Percentiles rank a stretch among this genome's conserved stretches.
Conservation (phyloP, 1,140 invertebrate species). For the Melanaphis sacchari region DNA sequence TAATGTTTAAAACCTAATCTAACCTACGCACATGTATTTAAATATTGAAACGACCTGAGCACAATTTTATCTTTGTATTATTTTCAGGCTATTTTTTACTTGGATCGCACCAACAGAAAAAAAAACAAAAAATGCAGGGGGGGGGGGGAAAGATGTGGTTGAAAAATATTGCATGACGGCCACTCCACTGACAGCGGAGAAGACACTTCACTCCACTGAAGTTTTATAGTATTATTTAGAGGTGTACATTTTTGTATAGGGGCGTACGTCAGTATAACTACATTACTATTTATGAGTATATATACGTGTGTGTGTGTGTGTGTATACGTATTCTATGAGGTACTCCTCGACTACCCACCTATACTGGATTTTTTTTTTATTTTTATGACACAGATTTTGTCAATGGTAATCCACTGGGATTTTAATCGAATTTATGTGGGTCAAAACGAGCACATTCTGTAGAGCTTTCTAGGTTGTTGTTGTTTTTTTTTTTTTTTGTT, state of each 20-base stretch:
- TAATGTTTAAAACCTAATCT: too few relatives aligned
- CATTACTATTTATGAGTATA: not conserved
- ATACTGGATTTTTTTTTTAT: not conserved
- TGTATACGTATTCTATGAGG: not conserved
- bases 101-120: not conserved
- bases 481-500: not conserved
- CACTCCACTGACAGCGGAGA: not conserved
- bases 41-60: not conserved
- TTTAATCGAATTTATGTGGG: slow-evolving; percentile 31
- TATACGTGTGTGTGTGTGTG: too few relatives aligned
- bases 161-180: not conserved
- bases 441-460: not conserved
- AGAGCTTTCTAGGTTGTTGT: not conserved
- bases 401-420: not conserved
- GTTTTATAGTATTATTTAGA: slow-evolving; percentile 15
- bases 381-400: slow-evolving; percentile 6
- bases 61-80: not conserved
- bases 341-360: not conserved
- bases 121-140: not conserved
- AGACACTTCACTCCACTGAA: not conserved
- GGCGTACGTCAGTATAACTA: not conserved
- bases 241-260: not conserved
- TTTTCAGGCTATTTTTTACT: not conserved
- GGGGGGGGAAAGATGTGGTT: not conserved
- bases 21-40: not conserved